Evolutionary conservation across 2,113 vertebrate species (phyloP), one percentile per base, ranked within the genome.

Genomic region (Muscicapa adusta): DNA sequence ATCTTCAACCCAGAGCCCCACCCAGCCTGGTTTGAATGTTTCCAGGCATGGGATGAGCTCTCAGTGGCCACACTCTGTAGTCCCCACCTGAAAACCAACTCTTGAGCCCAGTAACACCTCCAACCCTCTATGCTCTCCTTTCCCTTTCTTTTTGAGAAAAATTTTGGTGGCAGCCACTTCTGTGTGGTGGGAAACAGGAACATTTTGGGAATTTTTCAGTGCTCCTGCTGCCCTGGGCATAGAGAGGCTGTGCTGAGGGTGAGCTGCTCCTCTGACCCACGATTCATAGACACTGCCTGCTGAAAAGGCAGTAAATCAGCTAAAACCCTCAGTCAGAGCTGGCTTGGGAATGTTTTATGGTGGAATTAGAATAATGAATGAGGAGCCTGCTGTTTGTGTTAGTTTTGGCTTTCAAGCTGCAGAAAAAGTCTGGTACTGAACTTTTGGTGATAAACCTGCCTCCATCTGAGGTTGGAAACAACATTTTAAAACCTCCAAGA

Each of bases 301-400:
- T 86, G 94, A 75, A 96, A 93, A 78, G 91, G 82, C 85, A 86
- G 38, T 88, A 97, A 92, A 97, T 98, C 97, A 96, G 68, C 77
- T 75, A 40, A 81, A 74, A 33, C 93, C 96, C 79, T 72, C 89
- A 56, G 73, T 28, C 38, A 61, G 92, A 72, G 72, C 96, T 67
- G 93, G 80, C 53, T 77, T 84, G 74, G 86, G 84, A 84, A 91
- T 95, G 93, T 91, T 90, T 91, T 94, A 95, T 91, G 95, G 91
- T 79, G 96, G 96, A 95, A 96, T 98, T 94, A 97, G 90, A 91
- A 91, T 95, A 98, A 97, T 11, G 48, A 95, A 94, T 94, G 95
- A 93, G 90, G 90, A 93, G 88, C 77, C 25, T 40, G 78, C 82
- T 97, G 89, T 96, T 97, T 94, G 82, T 96, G 75, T 98, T 97